Evolutionary conservation across 2,888 invertebrate genomes (phyloP).

Genomic region (Pandemis cinnamomeana): DNA sequence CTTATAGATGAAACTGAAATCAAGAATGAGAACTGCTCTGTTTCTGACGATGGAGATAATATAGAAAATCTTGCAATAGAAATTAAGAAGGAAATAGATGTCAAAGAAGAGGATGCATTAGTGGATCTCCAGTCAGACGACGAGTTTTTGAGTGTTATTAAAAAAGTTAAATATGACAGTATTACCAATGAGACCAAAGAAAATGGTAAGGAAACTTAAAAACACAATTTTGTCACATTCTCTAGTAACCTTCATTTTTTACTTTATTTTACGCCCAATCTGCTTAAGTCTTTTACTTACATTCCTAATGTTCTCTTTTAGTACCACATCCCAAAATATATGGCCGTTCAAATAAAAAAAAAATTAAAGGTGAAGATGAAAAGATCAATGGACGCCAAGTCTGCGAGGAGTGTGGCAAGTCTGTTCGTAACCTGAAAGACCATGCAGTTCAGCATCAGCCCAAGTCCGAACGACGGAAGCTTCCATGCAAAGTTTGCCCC

Average conservation of each 20-base stretch:
- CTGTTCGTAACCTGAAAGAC: conserved; percentile 61
- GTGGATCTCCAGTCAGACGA: conserved; percentile 62
- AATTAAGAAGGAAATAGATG: conserved; percentile 48
- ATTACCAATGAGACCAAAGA: conserved; percentile 52
- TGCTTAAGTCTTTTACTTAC: not conserved
- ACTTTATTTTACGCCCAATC: not conserved
- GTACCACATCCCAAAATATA: conserved; percentile 49
- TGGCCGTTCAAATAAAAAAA: conserved; percentile 49
- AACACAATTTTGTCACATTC: not conserved
- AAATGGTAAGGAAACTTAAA: conserved; percentile 52
- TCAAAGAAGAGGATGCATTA: conserved; percentile 39
- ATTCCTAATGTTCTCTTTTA: conserved; percentile 32
- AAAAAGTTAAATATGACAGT: conserved; percentile 59
- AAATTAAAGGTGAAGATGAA: conserved; percentile 37
- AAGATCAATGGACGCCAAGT: conserved; percentile 50
- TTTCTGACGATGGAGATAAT: conserved; percentile 39
- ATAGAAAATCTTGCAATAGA: conserved; percentile 46
- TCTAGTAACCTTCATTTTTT: not conserved
- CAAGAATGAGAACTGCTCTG: conserved; percentile 41
- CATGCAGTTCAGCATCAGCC: conserved; percentile 62
- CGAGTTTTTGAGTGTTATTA: conserved; percentile 66
- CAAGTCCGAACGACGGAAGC: conserved; percentile 47
- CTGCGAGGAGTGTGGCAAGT: conserved; percentile 73
- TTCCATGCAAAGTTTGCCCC: conserved; percentile 65
- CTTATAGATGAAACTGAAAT: conserved; percentile 38